Percentiles rank a stretch among this genome's conserved stretches.
Evolutionary conservation across 2,113 vertebrate species (phyloP).

Genomic region (Syngnathus scovelli): DNA sequence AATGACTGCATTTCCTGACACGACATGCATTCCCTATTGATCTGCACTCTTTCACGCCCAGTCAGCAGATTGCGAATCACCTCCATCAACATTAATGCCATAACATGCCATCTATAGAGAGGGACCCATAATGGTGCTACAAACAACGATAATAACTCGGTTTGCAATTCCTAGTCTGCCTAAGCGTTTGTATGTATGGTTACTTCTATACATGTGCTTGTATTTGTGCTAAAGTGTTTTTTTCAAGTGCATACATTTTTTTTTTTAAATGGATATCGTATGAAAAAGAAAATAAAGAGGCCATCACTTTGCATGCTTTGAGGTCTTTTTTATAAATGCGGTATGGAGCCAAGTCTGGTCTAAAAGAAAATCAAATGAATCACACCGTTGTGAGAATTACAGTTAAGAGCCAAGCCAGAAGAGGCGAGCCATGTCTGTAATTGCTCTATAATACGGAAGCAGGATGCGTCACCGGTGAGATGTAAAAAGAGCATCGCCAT

Average conservation of each 20-base stretch:
- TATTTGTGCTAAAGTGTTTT: neutral
- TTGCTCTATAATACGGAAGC: constrained; percentile 61
- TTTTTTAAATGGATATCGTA: constrained; percentile 8
- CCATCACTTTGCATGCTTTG: neutral
- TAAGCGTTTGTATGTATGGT: no score
- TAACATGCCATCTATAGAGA: constrained; percentile 53
- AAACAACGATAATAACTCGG: constrained; percentile 52
- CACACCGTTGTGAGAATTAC: constrained; percentile 51
- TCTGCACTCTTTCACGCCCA: constrained; percentile 26
- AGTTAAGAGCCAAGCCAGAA: constrained; percentile 54
- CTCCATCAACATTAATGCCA: constrained; percentile 59
- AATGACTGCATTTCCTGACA: constrained; percentile 59
- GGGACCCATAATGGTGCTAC: constrained; percentile 33
- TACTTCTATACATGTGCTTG: neutral
- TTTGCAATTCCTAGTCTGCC: constrained; percentile 12
- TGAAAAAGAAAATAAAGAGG: neutral
- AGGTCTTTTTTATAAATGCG: constrained; percentile 35
- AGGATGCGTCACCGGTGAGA: constrained; percentile 58
- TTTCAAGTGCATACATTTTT: neutral
- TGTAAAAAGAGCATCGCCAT: constrained; percentile 64
- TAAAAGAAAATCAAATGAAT: constrained; percentile 62
- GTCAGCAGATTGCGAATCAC: constrained; percentile 63
- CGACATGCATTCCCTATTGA: constrained; percentile 55
- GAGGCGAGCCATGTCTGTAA: constrained; percentile 66
- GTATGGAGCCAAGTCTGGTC: constrained; percentile 36